A percentile compares a stretch with the other conserved stretches of the same genome.
These are phyloP conservation scores for Apostichopus japonicus DNA, from an alignment of 35 echinoderm and acorn worm species.

Conservation along the genomic window DNA sequence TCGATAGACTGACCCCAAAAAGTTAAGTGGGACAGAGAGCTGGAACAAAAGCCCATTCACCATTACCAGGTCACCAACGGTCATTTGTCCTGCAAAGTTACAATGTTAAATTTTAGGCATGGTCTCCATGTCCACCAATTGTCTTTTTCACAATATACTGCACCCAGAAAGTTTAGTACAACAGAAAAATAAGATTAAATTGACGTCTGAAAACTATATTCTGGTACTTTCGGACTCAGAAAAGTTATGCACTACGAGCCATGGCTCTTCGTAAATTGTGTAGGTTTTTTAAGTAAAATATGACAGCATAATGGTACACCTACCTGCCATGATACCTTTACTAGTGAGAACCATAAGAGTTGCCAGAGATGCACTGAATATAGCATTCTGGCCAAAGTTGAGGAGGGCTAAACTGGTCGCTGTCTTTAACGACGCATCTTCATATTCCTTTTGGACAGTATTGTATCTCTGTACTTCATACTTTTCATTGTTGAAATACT, in stretches of 20 bases:
- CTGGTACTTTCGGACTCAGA: too few relatives aligned
- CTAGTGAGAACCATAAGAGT: constrained; percentile 94
- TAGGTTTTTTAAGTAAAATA: too few relatives aligned
- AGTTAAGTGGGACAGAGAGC: constrained; percentile 94
- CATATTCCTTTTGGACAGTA: constrained; percentile 67
- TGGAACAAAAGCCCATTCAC: constrained; percentile 97
- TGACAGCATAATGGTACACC: not conserved
- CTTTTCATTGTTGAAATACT: constrained; percentile 99
- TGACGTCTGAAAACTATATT: too few relatives aligned
- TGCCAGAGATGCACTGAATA: constrained; percentile 93
- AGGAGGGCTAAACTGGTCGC: constrained; percentile 93
- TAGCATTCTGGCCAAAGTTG: constrained; percentile 96
- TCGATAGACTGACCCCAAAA: constrained; percentile 91
- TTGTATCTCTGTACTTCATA: constrained; percentile 83
- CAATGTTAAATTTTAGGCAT: not conserved
- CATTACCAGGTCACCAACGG: constrained; percentile 95
- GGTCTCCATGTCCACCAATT: not conserved
- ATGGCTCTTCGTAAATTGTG: too few relatives aligned
- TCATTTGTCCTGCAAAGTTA: constrained; percentile 69
- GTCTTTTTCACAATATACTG: not conserved
- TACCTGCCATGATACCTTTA: constrained; percentile 95
- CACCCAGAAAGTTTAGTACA: too few relatives aligned
- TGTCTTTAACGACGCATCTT: constrained; percentile 89
- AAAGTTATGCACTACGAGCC: too few relatives aligned
- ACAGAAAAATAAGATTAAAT: too few relatives aligned